phyloP scores from a whole-genome alignment of 2,888 invertebrate species.

The Cerastis leucographa region DNA sequence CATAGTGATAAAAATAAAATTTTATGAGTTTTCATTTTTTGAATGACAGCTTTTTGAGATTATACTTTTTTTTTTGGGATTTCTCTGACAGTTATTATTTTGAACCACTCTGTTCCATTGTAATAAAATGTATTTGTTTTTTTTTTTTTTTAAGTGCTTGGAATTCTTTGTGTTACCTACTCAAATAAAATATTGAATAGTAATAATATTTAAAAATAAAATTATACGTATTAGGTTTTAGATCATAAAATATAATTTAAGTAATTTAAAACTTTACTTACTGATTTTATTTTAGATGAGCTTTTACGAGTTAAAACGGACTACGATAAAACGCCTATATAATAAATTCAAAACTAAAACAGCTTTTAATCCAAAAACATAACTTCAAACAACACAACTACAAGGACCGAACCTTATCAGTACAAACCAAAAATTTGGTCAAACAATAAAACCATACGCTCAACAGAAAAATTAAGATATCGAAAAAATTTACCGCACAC shows the following conservation, averaged over 20 bases:
- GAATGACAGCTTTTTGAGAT: conserved; percentile 2
- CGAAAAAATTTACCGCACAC: conserved; percentile 66
- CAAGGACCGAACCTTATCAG: conserved; percentile 30
- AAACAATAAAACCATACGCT: conserved; percentile 37
- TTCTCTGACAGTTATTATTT: background rate
- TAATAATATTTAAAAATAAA: no score
- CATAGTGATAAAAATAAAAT: conserved; percentile 46
- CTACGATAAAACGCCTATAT: background rate
- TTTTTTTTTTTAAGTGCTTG: background rate
- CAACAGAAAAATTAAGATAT: conserved; percentile 61
- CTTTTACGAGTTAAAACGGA: conserved; percentile 6
- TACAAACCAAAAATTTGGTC: conserved; percentile 10
- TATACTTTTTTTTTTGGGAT: background rate
- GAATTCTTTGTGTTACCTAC: no score
- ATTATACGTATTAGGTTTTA: no score
- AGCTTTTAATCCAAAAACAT: background rate
- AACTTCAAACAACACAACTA: background rate
- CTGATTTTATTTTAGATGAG: background rate
- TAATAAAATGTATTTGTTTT: background rate
- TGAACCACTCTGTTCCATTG: background rate
- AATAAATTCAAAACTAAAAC: conserved; percentile 10
- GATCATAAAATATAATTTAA: no score
- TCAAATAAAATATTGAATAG: no score
- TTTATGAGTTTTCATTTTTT: conserved; percentile 51
- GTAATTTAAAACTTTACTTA: background rate